Evolutionary conservation across 2,797 vertebrate genomes (phyloP).

Genomic region (Lepus oiostolus): DNA sequence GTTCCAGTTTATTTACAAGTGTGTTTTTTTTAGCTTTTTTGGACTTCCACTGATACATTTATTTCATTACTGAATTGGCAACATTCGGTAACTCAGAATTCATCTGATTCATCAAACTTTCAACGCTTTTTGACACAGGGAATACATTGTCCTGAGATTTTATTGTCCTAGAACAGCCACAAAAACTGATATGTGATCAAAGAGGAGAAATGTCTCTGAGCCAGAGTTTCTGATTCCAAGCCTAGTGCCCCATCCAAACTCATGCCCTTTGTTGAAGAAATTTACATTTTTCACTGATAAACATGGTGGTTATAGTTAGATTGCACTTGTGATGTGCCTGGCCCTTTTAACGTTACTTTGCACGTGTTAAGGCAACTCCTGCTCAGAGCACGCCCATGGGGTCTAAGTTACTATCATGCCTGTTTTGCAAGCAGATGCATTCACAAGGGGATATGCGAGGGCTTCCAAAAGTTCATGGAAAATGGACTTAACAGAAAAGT

Average conservation of each 20-base stretch:
- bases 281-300: constrained; percentile 35
- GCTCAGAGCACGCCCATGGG: neutral
- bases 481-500: too few relatives aligned
- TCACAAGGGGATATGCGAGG: neutral
- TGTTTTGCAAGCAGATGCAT: constrained; percentile 48
- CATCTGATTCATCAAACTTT: constrained; percentile 77
- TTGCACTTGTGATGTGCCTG: constrained; percentile 5
- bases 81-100: constrained; percentile 51
- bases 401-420: constrained; percentile 4
- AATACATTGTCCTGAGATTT: constrained; percentile 67
- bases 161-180: constrained; percentile 60
- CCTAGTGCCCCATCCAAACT: neutral
- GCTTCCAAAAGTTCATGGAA: too few relatives aligned
- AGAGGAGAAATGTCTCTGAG: constrained; percentile 64
- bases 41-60: constrained; percentile 68
- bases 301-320: constrained; percentile 47
- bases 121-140: constrained; percentile 71
- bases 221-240: constrained; percentile 67
- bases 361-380: constrained; percentile 4
- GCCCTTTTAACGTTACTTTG: constrained; percentile 31
- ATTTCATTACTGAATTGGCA: constrained; percentile 80
- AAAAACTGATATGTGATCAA: constrained; percentile 69
- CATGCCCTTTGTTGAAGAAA: constrained; percentile 40
- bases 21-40: constrained; percentile 65
- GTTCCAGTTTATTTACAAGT: constrained; percentile 73